Conservation (phyloP, 2,797 vertebrate species). For the Melanogrammus aeglefinus region DNA sequence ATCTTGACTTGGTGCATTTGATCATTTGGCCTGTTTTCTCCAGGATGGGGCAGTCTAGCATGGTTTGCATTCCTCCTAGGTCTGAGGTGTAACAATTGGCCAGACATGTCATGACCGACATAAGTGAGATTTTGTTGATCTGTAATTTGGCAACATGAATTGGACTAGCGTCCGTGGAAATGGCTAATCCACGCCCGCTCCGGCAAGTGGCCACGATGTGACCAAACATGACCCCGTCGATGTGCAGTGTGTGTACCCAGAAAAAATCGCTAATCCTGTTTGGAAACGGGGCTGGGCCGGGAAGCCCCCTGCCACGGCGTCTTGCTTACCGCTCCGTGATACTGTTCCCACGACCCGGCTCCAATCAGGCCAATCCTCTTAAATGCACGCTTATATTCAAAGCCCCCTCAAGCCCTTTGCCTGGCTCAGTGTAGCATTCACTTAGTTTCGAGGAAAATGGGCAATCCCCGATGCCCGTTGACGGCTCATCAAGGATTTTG, state of each 20-base stretch:
- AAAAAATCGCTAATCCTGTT: constrained; percentile 64
- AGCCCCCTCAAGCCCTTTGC: constrained; percentile 51
- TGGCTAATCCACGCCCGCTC: constrained; percentile 28
- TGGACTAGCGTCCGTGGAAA: neutral
- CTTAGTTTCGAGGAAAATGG: constrained; percentile 14
- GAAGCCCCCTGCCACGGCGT: constrained; percentile 18
- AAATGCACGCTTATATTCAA: constrained; percentile 51
- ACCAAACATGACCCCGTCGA: constrained; percentile 12
- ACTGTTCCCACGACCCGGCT: constrained; percentile 45
- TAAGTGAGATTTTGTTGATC: neutral
- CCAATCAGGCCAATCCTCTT: constrained; percentile 68
- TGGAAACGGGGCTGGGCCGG: constrained; percentile 3
- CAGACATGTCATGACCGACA: neutral
- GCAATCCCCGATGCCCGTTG: constrained; percentile 25
- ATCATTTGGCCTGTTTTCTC: neutral
- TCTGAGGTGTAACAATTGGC: neutral
- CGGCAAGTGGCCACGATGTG: constrained; percentile 10
- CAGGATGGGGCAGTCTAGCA: neutral
- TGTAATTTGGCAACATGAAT: neutral
- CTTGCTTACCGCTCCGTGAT: constrained; percentile 45
- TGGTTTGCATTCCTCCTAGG: neutral
- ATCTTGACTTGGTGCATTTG: constrained; percentile 38
- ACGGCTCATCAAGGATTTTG: constrained; percentile 2
- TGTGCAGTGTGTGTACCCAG: constrained; percentile 37
- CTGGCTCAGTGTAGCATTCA: constrained; percentile 49